These are phyloP conservation scores for Drosophila nasuta DNA, from an alignment of 1,140 invertebrate genomes.

Conservation along the genomic window DNA sequence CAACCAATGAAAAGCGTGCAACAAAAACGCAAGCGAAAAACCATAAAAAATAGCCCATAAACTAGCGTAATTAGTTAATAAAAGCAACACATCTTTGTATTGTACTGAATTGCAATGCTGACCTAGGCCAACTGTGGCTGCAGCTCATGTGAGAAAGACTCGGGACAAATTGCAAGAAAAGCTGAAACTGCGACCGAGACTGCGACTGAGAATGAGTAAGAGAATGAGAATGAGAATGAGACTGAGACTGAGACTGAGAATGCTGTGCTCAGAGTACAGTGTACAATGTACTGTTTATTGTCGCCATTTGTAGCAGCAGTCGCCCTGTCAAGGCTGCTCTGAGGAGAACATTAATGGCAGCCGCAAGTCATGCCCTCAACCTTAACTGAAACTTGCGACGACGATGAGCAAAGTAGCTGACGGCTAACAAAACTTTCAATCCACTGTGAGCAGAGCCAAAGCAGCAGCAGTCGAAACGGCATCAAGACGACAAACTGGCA, in stretches of 20 bases:
- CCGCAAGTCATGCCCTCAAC: conserved; percentile 75
- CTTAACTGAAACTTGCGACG: conserved; percentile 44
- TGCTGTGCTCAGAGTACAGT: no score
- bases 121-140: conserved; percentile 8
- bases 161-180: neutral
- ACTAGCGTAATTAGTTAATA: conserved; percentile 8
- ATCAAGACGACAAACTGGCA: neutral
- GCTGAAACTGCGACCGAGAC: neutral
- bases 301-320: conserved; percentile 49
- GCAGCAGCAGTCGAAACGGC: conserved; percentile 26
- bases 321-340: conserved; percentile 61
- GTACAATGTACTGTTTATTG: conserved; percentile 56
- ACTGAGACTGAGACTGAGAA: neutral
- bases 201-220: no score
- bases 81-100: conserved; percentile 7
- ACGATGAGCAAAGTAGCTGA: conserved; percentile 64
- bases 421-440: conserved; percentile 80
- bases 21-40: neutral
- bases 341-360: conserved; percentile 64
- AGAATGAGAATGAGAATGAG: no score
- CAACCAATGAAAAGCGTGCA: neutral
- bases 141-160: conserved; percentile 19
- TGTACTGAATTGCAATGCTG: neutral
- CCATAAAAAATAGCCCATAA: neutral
- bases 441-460: conserved; percentile 16